Evolutionary conservation across 2,888 invertebrate genomes (phyloP), one percentile per base, ranked within the genome.

Genomic region (Drosophila algonquin): DNA sequence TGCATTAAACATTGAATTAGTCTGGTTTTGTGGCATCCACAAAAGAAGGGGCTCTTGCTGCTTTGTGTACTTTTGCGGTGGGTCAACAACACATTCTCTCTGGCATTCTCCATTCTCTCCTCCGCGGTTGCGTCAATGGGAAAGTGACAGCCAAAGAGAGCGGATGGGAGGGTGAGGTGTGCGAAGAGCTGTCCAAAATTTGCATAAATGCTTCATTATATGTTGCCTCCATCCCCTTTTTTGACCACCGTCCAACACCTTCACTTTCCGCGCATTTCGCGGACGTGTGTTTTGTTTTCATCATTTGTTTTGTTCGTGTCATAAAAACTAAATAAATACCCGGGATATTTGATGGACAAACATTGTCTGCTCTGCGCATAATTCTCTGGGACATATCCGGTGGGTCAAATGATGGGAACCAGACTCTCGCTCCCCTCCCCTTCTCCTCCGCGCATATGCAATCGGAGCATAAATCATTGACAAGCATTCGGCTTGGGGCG

Each of bases 171-270:
- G 16, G 21, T 16, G 27, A 21, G 50, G 45, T 51, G 63, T 63
- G 67, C 32, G 67, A 67, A 67, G 68, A 50, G 67, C 54, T 61
- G 53, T 55, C 48, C 32, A 21, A 40, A 62, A 82, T 87, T 87
- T 85, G 80, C 82, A 87, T 82, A 82, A 84, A 81, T 63, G 73
- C 44, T 62, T 70, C 64, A 87, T 81, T 74, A 83, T 82, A 74
- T 40, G 40, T 14, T 40, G 40, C 6, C 51, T 10, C 51, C 12
- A 27, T n/a, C 14, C 24, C 16, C 18, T 35, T 27, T 35, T 44
- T 45, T 51, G 50, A 12, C 47, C 55, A 18, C 27, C 55, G 10
- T n/a, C 18, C 63, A 61, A 73, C 71, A 71, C 71, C 71, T 71
- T 72, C 71, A 72, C 74, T 72, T 72, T 72, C 58, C 46, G 53